These are phyloP conservation scores for Synergus umbraculus DNA, from an alignment of 2,888 invertebrate genomes.

Conservation along the genomic window DNA sequence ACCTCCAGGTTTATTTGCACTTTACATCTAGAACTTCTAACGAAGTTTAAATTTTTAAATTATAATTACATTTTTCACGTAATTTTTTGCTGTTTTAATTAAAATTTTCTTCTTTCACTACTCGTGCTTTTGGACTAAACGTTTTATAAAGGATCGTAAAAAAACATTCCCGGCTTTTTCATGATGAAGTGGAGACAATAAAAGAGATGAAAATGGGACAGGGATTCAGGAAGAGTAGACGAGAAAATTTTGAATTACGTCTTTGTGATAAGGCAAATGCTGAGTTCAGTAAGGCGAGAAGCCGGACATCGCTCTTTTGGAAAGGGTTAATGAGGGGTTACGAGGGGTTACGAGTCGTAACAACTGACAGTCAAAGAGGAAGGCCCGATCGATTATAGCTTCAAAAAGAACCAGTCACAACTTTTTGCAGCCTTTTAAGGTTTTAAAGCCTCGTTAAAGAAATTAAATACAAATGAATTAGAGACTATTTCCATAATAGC, in stretches of 20 bases:
- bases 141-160: neutral
- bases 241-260: neutral
- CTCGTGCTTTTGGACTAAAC: no score
- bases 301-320: conserved; percentile 16
- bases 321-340: conserved; percentile 40
- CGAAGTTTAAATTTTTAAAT: no score
- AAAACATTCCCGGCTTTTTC: neutral
- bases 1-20: no score
- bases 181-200: neutral
- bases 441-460: no score
- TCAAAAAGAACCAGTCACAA: conserved; percentile 13
- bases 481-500: no score
- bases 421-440: conserved; percentile 4
- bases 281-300: conserved; percentile 34
- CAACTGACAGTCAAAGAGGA: conserved; percentile 34
- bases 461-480: no score
- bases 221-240: neutral
- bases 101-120: no score
- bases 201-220: neutral
- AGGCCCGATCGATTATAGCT: conserved; percentile 28
- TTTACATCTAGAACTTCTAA: no score
- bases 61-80: no score
- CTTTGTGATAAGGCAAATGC: neutral
- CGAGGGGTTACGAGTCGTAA: conserved; percentile 32
- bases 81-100: no score